Conservation (phyloP, 1,140 invertebrate genomes). For the Caenorhabditis briggsae region DNA sequence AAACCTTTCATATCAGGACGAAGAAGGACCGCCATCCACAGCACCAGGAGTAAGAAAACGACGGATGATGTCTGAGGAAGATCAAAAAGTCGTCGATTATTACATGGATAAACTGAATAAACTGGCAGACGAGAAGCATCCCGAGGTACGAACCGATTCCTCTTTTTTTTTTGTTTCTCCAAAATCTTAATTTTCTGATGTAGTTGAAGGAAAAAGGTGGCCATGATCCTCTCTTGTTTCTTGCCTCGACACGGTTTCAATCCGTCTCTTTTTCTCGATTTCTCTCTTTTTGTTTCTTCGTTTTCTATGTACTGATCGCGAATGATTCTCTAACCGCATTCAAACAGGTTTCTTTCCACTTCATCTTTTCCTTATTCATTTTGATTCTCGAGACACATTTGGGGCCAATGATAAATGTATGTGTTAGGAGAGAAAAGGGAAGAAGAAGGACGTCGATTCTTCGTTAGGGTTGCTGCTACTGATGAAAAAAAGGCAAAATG, state of each 20-base stretch:
- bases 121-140: constrained; percentile 61
- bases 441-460: neutral
- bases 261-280: constrained; percentile 38
- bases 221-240: constrained; percentile 39
- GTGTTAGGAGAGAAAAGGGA: neutral
- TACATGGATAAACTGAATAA: constrained; percentile 67
- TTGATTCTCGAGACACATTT: constrained; percentile 56
- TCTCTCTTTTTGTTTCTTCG: neutral
- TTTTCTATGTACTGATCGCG: constrained; percentile 27
- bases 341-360: constrained; percentile 30
- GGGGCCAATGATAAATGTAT: constrained; percentile 47
- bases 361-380: constrained; percentile 40
- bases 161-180: constrained; percentile 9
- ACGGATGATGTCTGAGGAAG: constrained; percentile 57
- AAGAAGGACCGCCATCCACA: neutral
- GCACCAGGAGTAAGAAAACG: constrained; percentile 36
- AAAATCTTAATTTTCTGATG: neutral
- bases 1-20: constrained; percentile 26
- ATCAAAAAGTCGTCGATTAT: constrained; percentile 61
- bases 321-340: constrained; percentile 47
- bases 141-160: constrained; percentile 45
- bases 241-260: constrained; percentile 35
- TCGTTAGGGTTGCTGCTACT: constrained; percentile 1
- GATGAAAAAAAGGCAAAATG: neutral
- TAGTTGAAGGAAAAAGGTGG: neutral